phyloP scores from a whole-genome alignment of 1,140 invertebrate species.

The Microplitis demolitor region DNA sequence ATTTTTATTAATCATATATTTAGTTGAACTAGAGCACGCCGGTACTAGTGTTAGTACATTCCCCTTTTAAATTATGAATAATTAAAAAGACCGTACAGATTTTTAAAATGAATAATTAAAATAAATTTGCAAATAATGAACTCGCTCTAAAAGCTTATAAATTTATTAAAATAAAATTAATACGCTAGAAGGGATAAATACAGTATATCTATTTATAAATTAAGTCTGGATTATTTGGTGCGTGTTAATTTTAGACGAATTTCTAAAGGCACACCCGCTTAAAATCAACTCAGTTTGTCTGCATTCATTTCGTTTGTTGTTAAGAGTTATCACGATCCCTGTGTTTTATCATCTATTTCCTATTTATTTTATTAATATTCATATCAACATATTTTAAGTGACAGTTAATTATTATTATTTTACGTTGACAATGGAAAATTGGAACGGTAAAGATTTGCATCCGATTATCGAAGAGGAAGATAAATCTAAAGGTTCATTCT shows the following conservation, averaged over 20 bases:
- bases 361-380: background rate
- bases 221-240: constrained; percentile 28
- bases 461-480: constrained; percentile 50
- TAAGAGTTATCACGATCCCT: background rate
- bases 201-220: constrained; percentile 32
- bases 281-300: too few relatives aligned
- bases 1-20: too few relatives aligned
- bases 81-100: too few relatives aligned
- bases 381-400: too few relatives aligned
- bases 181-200: background rate
- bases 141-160: too few relatives aligned
- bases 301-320: constrained; percentile 5
- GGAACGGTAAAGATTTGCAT: constrained; percentile 38
- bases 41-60: too few relatives aligned
- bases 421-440: too few relatives aligned
- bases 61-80: too few relatives aligned
- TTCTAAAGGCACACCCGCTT: constrained; percentile 16
- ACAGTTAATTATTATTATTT: too few relatives aligned
- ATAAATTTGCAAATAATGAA: background rate
- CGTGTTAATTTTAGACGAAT: constrained; percentile 31
- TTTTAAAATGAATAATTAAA: background rate
- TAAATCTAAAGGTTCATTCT: constrained; percentile 43
- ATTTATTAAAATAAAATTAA: background rate
- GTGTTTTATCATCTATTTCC: background rate
- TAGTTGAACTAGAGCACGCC: too few relatives aligned